Conservation (phyloP, 2,888 invertebrate species). For the Athripsodes cinereus region DNA sequence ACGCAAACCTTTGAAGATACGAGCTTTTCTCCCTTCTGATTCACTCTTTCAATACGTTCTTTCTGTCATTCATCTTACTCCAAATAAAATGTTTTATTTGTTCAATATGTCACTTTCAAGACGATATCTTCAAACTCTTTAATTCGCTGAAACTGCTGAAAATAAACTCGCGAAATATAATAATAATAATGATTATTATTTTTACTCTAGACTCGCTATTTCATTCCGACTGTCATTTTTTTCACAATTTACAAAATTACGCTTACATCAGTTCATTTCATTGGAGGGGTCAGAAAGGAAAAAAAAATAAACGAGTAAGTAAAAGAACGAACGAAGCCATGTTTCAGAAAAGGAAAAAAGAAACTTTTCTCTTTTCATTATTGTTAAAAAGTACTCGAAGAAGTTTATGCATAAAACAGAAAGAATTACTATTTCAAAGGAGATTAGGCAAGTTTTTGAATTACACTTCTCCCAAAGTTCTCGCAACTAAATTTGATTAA, state of each 20-base stretch:
- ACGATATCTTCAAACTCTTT: no score
- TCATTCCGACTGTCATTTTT: no score
- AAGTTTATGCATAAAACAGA: slow-evolving; percentile 18
- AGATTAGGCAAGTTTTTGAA: slow-evolving; percentile 16
- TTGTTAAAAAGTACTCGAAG: slow-evolving; percentile 8
- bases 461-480: slow-evolving; percentile 11
- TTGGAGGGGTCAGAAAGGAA: background rate
- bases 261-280: background rate
- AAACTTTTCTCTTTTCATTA: slow-evolving; percentile 9
- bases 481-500: slow-evolving; percentile 18
- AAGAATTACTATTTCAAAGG: slow-evolving; percentile 17
- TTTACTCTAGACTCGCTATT: no score
- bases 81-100: background rate
- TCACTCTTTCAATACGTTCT: background rate
- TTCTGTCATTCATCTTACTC: background rate
- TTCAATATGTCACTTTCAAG: no score
- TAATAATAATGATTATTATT: no score
- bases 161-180: no score
- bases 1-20: no score
- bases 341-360: background rate
- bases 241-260: no score
- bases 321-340: no score
- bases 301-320: no score
- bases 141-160: no score
- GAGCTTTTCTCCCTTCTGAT: background rate